Percentiles rank a stretch among this genome's conserved stretches.
These are phyloP conservation scores for Drosophila buzzatii DNA, from an alignment of 2,888 invertebrate species.

Conservation along the genomic window DNA sequence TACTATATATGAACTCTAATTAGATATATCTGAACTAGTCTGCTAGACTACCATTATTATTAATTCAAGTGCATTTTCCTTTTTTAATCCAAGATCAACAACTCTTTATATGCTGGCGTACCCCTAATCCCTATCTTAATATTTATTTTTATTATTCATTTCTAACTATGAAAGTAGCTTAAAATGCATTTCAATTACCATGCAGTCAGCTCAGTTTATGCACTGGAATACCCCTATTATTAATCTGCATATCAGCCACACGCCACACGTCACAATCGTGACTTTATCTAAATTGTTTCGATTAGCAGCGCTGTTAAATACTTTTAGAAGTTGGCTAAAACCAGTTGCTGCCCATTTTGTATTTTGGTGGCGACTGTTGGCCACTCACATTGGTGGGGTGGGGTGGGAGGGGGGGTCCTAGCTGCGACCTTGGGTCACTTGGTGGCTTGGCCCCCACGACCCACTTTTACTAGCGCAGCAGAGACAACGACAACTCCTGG, in stretches of 20 bases:
- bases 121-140: neutral
- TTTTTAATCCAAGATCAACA: too few species aligned
- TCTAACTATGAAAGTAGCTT: too few species aligned
- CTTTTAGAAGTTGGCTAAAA: constrained; percentile 51
- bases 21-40: too few species aligned
- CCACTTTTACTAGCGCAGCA: constrained; percentile 62
- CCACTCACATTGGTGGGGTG: constrained; percentile 45
- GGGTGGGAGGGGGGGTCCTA: too few species aligned
- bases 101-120: neutral
- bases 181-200: neutral
- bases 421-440: constrained; percentile 61
- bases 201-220: neutral
- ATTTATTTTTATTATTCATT: neutral
- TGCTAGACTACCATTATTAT: too few species aligned
- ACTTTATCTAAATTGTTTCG: constrained; percentile 50
- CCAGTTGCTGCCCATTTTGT: constrained; percentile 46
- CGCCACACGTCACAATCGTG: constrained; percentile 39
- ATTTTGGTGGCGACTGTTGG: constrained; percentile 33
- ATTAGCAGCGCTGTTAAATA: constrained; percentile 17
- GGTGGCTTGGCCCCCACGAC: constrained; percentile 53
- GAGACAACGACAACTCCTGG: constrained; percentile 40
- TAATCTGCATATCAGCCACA: constrained; percentile 37
- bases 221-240: constrained; percentile 23
- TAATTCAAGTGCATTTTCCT: too few species aligned
- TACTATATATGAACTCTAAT: too few species aligned